Evolutionary conservation across 1,140 invertebrate species (phyloP).

Genomic region (Penaeus vannamei): DNA sequence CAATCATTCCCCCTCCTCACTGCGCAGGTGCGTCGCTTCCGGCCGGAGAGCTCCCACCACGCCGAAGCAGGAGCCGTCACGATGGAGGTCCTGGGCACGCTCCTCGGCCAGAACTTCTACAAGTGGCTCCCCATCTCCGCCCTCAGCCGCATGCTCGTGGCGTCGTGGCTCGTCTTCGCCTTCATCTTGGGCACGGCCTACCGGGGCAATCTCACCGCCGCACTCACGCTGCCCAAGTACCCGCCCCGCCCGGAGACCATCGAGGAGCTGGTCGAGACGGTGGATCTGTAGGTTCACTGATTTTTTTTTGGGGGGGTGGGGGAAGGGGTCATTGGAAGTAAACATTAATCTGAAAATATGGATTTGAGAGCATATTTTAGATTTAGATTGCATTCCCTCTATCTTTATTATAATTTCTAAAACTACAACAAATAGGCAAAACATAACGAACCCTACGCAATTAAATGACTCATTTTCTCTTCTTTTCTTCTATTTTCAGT

Average conservation of each 20-base stretch:
- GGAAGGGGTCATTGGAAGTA: no score
- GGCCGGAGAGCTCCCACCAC: not conserved
- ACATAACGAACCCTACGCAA: not conserved
- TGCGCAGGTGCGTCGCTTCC: no score
- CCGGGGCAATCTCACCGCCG: slow-evolving; percentile 47
- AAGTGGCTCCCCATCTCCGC: not conserved
- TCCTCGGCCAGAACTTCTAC: slow-evolving; percentile 34
- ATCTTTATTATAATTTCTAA: not conserved
- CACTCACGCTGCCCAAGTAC: slow-evolving; percentile 53
- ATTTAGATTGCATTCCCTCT: not conserved
- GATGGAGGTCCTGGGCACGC: not conserved
- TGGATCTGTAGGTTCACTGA: slow-evolving; percentile 6
- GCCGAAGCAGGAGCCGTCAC: not conserved
- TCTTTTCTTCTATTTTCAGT: not conserved
- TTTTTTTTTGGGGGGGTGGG: not conserved
- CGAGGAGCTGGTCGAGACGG: not conserved
- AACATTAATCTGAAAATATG: no score
- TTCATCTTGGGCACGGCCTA: slow-evolving; percentile 34
- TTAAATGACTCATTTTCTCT: no score
- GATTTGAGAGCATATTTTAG: no score
- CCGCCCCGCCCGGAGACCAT: slow-evolving; percentile 41
- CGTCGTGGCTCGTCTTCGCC: slow-evolving; percentile 26
- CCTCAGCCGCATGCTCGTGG: not conserved
- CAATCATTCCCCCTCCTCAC: not conserved
- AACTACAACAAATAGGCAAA: not conserved